Percentiles rank a stretch among this genome's conserved stretches.
phyloP scores from a whole-genome alignment of 2,797 vertebrate genomes.

The Mallotus villosus region DNA sequence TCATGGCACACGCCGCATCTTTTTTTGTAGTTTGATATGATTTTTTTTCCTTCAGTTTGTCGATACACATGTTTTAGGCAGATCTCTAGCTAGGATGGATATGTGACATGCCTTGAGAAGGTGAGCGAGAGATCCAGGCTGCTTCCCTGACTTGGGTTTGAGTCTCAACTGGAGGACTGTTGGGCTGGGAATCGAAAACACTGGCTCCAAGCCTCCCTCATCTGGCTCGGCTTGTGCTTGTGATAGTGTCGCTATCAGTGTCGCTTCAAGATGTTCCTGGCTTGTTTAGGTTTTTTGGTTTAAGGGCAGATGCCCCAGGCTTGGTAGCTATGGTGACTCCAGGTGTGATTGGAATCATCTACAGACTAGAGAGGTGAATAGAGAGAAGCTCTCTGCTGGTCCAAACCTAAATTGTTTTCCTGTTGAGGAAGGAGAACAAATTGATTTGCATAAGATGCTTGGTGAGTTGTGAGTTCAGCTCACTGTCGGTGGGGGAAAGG shows the following conservation, averaged over 20 bases:
- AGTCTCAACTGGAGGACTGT: slow-evolving; percentile 28
- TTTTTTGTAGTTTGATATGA: slow-evolving; percentile 66
- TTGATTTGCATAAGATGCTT: slow-evolving; percentile 59
- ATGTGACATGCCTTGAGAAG: slow-evolving; percentile 45
- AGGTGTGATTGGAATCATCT: slow-evolving; percentile 20
- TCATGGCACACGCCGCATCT: slow-evolving; percentile 66
- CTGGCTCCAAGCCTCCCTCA: slow-evolving; percentile 25
- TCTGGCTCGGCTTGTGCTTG: slow-evolving; percentile 62
- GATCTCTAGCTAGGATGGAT: slow-evolving; percentile 61
- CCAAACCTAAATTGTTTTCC: slow-evolving; percentile 41
- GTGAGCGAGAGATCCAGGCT: slow-evolving; percentile 78
- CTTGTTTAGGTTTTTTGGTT: slow-evolving; percentile 33
- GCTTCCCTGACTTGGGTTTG: slow-evolving; percentile 78
- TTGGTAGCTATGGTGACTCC: slow-evolving; percentile 10
- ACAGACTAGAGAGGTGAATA: slow-evolving; percentile 41
- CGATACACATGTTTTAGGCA: slow-evolving; percentile 55
- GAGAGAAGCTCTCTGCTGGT: slow-evolving; percentile 42
- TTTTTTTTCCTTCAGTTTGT: slow-evolving; percentile 61
- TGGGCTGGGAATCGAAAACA: slow-evolving; percentile 47
- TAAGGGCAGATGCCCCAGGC: slow-evolving; percentile 22
- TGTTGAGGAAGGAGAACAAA: slow-evolving; percentile 5
- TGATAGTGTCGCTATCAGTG: slow-evolving; percentile 36
- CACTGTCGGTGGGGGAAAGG: slow-evolving; percentile 31
- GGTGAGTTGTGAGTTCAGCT: slow-evolving; percentile 39
- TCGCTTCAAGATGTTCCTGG: slow-evolving; percentile 1